Evolutionary conservation across 1,140 invertebrate species (phyloP), one percentile per base, ranked within the genome.

Genomic region (Lepidurus apus): DNA sequence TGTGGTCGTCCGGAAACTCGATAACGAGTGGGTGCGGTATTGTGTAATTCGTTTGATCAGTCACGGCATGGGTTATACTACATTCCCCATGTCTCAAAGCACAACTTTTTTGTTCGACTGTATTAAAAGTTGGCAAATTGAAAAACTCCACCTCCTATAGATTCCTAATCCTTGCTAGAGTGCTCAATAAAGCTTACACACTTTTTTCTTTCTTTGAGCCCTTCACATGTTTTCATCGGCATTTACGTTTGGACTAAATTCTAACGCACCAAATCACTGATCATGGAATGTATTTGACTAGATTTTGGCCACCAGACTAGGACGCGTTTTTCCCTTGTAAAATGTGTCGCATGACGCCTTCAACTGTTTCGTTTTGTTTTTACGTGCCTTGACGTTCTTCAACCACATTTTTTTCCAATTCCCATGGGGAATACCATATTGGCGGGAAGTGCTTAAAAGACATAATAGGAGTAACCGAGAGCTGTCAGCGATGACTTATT

Each of bases 291-390:
- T 65, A 65, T 65, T 65, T 65, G 53, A 65, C 53, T 65, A 65
- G 53, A 65, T 65, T 65, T 65, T 65, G 53, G 53, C 53, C 53
- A 65, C 21, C 53, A 65, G 53, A 65, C 53, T 65, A 65, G 53
- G 34, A 34, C 34, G 34, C 34, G 34, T 34, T 34, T 65, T 65
- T 17, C 53, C 53, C 53, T 65, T 65, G 53, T 65, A 65, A 65
- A 21, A 10, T 65, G 3, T 7, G 53, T 21, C 53, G 21, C 53
- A 65, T 7, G 0, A 13, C 53, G 8, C 53, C 53, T 65, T 65
- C 21, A 65, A 21, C n/a, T 34, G 34, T 34, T 65, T 21, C 7
- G 53, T 17, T 65, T 65, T 47, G 34, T 47, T 47, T 65, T 65
- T 21, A 65, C 53, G 21, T 21, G 53, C 13, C 53, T 13, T 65